Conservation (phyloP, 2,797 vertebrate species). For the Coluber constrictor region DNA sequence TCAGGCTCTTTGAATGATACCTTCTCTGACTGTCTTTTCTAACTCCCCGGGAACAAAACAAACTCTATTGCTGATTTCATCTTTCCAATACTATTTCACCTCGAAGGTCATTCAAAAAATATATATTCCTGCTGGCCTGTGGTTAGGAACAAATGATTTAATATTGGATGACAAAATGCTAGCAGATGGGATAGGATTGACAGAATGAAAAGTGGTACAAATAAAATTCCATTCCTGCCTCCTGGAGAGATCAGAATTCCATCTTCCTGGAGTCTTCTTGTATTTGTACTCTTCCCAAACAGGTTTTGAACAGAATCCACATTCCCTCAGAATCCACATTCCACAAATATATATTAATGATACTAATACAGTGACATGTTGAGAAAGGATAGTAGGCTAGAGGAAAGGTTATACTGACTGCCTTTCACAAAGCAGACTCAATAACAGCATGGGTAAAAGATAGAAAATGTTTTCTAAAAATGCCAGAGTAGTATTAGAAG, state of each 20-base stretch:
- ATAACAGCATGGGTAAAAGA: neutral
- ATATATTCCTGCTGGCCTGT: neutral
- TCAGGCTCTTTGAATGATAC: neutral
- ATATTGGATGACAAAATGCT: slow-evolving; percentile 19
- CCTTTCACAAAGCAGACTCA: slow-evolving; percentile 29
- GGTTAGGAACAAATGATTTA: slow-evolving; percentile 36
- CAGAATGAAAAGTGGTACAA: slow-evolving; percentile 35
- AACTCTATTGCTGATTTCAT: neutral
- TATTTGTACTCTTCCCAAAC: slow-evolving; percentile 36
- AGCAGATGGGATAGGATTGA: slow-evolving; percentile 19
- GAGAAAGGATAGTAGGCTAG: slow-evolving; percentile 25
- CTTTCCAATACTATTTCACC: neutral
- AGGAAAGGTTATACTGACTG: slow-evolving; percentile 35
- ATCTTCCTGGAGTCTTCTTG: slow-evolving; percentile 39
- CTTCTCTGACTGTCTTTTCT: neutral
- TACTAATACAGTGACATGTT: slow-evolving; percentile 67
- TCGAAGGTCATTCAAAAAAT: slow-evolving; percentile 11
- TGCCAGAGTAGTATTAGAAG: neutral
- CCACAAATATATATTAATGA: slow-evolving; percentile 58
- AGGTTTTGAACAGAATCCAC: slow-evolving; percentile 34
- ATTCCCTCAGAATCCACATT: slow-evolving; percentile 46
- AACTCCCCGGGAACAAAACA: slow-evolving; percentile 8
- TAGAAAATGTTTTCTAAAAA: slow-evolving; percentile 11
- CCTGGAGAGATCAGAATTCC: slow-evolving; percentile 52
- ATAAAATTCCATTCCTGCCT: slow-evolving; percentile 51